A percentile compares a stretch with the other conserved stretches of the same genome.
These are phyloP conservation scores for Crioceris asparagi DNA, from an alignment of 2,888 invertebrate genomes.

Conservation along the genomic window DNA sequence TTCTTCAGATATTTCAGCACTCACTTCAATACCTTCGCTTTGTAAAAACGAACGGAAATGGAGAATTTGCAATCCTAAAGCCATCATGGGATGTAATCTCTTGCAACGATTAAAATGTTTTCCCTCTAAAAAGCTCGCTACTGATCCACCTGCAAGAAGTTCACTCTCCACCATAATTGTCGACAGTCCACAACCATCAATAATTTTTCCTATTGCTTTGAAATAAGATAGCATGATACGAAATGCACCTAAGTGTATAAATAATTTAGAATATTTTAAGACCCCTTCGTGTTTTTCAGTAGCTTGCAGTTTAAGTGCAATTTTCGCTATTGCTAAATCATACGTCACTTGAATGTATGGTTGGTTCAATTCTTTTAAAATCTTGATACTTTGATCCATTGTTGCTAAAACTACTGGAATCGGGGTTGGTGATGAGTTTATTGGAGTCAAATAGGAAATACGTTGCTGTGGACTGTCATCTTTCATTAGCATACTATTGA, in stretches of 20 bases:
- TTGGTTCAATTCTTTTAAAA: conserved; percentile 3
- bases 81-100: conserved; percentile 4
- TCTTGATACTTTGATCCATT: conserved; percentile 3
- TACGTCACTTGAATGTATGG: conserved; percentile 6
- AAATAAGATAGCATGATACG: conserved; percentile 5
- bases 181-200: conserved; percentile 4
- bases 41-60: conserved; percentile 4
- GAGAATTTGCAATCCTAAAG: conserved; percentile 5
- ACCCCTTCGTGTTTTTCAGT: conserved; percentile 1
- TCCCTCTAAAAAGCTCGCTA: conserved; percentile 3
- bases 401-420: conserved; percentile 6
- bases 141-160: conserved; percentile 6
- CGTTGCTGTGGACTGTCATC: too few species aligned
- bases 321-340: too few species aligned
- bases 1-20: conserved; percentile 1
- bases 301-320: conserved; percentile 5
- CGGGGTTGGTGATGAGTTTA: conserved; percentile 4
- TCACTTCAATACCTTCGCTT: background rate
- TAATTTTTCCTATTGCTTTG: conserved; percentile 8
- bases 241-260: conserved; percentile 5
- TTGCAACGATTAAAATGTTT: too few species aligned
- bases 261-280: conserved; percentile 1
- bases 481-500: too few species aligned
- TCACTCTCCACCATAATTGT: conserved; percentile 5
- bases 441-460: conserved; percentile 5